Evolutionary conservation across 2,888 invertebrate genomes (phyloP).

Genomic region (Platycheirus rosarum): DNA sequence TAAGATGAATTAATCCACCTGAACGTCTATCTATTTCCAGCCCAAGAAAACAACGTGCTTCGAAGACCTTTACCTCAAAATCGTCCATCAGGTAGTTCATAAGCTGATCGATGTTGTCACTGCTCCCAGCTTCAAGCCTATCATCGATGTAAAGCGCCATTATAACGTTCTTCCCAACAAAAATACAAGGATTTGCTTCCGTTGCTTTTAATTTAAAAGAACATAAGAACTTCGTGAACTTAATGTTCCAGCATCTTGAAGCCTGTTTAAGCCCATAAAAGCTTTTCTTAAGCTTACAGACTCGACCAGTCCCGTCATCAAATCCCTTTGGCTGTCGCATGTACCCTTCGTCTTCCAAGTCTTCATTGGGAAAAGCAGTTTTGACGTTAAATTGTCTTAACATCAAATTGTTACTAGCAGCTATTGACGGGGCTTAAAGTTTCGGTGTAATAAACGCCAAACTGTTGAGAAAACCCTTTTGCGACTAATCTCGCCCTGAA

Average conservation of each 20-base stretch:
- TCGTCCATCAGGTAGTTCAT: constrained; percentile 15
- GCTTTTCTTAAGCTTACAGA: constrained; percentile 72
- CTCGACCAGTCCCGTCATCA: constrained; percentile 68
- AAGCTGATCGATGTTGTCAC: constrained; percentile 37
- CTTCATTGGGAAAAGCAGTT: constrained; percentile 63
- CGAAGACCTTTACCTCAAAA: constrained; percentile 50
- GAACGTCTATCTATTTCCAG: constrained; percentile 31
- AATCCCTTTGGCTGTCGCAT: constrained; percentile 70
- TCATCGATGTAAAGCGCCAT: constrained; percentile 76
- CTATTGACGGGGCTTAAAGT: constrained; percentile 76
- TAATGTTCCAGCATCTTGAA: constrained; percentile 68
- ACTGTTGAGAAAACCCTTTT: constrained; percentile 77
- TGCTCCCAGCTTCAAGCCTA: constrained; percentile 58
- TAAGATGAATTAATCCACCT: constrained; percentile 42
- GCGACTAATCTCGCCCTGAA: constrained; percentile 77
- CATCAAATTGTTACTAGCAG: constrained; percentile 10
- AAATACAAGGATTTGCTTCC: constrained; percentile 26
- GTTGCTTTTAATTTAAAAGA: constrained; percentile 32
- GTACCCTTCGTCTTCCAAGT: constrained; percentile 48
- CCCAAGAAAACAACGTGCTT: constrained; percentile 45
- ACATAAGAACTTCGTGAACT: constrained; percentile 14
- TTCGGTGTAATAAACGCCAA: constrained; percentile 76
- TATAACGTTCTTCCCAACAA: constrained; percentile 48
- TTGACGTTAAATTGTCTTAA: constrained; percentile 63
- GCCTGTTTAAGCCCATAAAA: constrained; percentile 76